Conservation (phyloP, 2,797 vertebrate species). For the Ctenopoma kingsleyae region DNA sequence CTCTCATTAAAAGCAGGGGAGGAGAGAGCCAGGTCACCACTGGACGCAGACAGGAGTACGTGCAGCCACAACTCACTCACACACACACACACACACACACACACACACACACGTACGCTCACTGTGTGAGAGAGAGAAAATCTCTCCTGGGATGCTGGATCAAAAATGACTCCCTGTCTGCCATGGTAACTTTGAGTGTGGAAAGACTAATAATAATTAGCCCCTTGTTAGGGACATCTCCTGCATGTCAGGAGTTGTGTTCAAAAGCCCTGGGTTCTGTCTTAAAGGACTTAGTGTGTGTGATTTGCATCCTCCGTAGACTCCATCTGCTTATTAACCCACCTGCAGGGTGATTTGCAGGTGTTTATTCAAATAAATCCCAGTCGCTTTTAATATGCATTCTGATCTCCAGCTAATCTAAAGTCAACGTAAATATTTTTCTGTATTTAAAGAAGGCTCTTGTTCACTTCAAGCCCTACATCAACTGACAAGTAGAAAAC, state of each 20-base stretch:
- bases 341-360: constrained; percentile 1
- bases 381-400: neutral
- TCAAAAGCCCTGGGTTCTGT: constrained; percentile 4
- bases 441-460: neutral
- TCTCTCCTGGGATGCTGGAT: constrained; percentile 40
- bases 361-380: neutral
- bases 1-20: constrained; percentile 67
- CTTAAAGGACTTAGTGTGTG: constrained; percentile 10
- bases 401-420: neutral
- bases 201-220: constrained; percentile 26
- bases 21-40: constrained; percentile 40
- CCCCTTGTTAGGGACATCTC: constrained; percentile 46
- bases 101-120: neutral
- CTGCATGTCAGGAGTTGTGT: constrained; percentile 20
- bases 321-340: constrained; percentile 10
- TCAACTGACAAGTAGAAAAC: neutral
- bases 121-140: neutral
- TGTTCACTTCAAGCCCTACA: neutral
- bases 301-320: constrained; percentile 35
- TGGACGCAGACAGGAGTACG: constrained; percentile 35
- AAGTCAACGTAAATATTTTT: too few relatives aligned
- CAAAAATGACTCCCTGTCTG: constrained; percentile 38
- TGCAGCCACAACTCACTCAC: neutral
- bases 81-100: constrained; percentile 23
- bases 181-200: constrained; percentile 36